Conservation (phyloP, 2,113 vertebrate species). For the Sinocyclocheilus grahami region DNA sequence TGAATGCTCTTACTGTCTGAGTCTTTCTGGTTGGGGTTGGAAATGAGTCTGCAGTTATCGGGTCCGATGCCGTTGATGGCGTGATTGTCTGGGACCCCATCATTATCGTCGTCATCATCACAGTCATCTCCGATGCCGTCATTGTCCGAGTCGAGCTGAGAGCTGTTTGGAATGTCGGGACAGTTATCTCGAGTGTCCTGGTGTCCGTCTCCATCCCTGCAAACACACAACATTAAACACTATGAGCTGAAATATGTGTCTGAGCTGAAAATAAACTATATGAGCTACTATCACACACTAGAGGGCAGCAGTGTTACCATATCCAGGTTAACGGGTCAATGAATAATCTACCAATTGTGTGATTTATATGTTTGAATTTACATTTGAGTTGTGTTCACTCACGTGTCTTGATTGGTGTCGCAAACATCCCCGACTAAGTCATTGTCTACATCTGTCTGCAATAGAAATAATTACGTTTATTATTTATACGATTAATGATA, state of each 20-base stretch:
- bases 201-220: constrained; percentile 91
- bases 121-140: constrained; percentile 93
- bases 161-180: constrained; percentile 89
- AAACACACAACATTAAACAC: constrained; percentile 15
- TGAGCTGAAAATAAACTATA: neutral
- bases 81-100: constrained; percentile 82
- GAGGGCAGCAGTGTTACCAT: constrained; percentile 18
- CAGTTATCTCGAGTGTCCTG: constrained; percentile 97
- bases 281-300: constrained; percentile 3
- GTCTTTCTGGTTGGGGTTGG: constrained; percentile 96
- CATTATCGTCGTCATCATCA: constrained; percentile 92
- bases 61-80: constrained; percentile 74
- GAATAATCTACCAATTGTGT: neutral
- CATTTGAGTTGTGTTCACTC: constrained; percentile 49
- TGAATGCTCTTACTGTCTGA: constrained; percentile 77
- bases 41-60: constrained; percentile 93
- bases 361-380: neutral
- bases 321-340: neutral
- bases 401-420: constrained; percentile 95
- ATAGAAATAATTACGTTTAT: neutral
- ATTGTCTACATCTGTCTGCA: constrained; percentile 91
- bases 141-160: constrained; percentile 95
- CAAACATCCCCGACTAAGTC: constrained; percentile 95
- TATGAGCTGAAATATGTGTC: neutral
- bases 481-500: neutral